Percentiles rank a stretch among this genome's conserved stretches.
Conservation (phyloP, 2,888 invertebrate species). For the Andrena trimmerana region DNA sequence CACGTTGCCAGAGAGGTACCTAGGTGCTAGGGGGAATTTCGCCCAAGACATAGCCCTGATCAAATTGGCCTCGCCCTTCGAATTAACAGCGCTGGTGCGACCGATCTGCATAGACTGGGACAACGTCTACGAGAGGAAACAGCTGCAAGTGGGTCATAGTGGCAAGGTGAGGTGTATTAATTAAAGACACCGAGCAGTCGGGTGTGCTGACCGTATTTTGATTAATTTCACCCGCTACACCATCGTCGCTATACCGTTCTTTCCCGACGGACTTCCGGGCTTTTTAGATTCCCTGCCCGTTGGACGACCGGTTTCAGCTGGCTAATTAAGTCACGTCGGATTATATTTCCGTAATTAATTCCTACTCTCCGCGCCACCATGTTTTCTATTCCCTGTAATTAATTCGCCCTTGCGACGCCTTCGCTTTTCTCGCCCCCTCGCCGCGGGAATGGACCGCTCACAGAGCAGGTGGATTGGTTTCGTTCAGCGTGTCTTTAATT, state of each 20-base stretch:
- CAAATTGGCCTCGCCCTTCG: slow-evolving; percentile 62
- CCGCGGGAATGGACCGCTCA: background rate
- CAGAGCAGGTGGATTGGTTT: background rate
- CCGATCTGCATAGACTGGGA: slow-evolving; percentile 74
- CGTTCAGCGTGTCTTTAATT: slow-evolving; percentile 15
- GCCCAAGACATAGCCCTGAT: slow-evolving; percentile 73
- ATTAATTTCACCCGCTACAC: slow-evolving; percentile 46
- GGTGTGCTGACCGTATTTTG: slow-evolving; percentile 23
- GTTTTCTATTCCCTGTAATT: slow-evolving; percentile 26
- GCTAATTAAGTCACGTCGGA: slow-evolving; percentile 45
- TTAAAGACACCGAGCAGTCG: slow-evolving; percentile 30
- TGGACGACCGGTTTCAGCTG: slow-evolving; percentile 20
- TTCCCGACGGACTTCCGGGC: slow-evolving; percentile 20
- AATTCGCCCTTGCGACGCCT: slow-evolving; percentile 10
- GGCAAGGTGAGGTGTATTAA: slow-evolving; percentile 68
- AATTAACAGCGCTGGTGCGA: slow-evolving; percentile 65
- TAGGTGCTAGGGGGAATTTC: slow-evolving; percentile 70
- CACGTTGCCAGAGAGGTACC: slow-evolving; percentile 62
- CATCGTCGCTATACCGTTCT: background rate
- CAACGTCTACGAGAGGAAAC: slow-evolving; percentile 62
- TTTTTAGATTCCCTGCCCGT: slow-evolving; percentile 14
- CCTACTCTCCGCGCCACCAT: slow-evolving; percentile 5
- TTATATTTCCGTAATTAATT: slow-evolving; percentile 54
- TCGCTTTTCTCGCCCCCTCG: background rate
- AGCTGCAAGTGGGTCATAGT: slow-evolving; percentile 55